phyloP scores from a whole-genome alignment of 2,888 invertebrate genomes.

The Troides aeacus region DNA sequence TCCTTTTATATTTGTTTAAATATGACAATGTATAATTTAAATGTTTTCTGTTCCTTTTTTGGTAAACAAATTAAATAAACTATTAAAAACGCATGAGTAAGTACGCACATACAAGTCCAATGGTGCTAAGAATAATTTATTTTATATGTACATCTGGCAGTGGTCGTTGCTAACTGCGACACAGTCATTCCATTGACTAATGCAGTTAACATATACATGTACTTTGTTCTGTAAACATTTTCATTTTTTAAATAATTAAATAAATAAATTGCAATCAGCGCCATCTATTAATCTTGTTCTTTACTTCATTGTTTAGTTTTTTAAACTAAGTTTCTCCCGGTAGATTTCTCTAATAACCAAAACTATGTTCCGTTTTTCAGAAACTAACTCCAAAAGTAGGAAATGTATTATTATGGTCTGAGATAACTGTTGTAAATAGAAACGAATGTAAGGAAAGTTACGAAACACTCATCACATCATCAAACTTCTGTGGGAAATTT shows the following conservation, averaged over 20 bases:
- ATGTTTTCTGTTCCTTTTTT: too few species aligned
- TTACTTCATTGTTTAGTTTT: neutral
- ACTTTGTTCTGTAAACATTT: neutral
- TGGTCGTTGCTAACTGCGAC: too few species aligned
- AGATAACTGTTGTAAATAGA: conserved; percentile 48
- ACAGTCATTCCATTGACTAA: too few species aligned
- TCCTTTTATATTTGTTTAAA: too few species aligned
- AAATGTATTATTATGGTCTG: conserved; percentile 46
- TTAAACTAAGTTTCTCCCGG: neutral
- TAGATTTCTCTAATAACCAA: conserved; percentile 32
- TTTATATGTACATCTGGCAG: too few species aligned
- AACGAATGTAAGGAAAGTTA: conserved; percentile 43
- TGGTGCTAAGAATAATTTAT: too few species aligned
- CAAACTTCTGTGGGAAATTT: conserved; percentile 60
- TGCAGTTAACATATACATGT: too few species aligned
- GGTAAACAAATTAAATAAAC: too few species aligned
- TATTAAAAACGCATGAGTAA: too few species aligned
- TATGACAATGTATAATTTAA: too few species aligned
- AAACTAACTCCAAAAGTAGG: conserved; percentile 40
- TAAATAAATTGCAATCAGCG: conserved; percentile 19
- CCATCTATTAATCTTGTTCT: conserved; percentile 31
- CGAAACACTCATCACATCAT: conserved; percentile 43
- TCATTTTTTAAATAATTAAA: neutral
- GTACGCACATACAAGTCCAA: too few species aligned
- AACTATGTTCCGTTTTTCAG: conserved; percentile 40